phyloP scores from a whole-genome alignment of 2,797 vertebrate species.

The Rhinichthys osculus region DNA sequence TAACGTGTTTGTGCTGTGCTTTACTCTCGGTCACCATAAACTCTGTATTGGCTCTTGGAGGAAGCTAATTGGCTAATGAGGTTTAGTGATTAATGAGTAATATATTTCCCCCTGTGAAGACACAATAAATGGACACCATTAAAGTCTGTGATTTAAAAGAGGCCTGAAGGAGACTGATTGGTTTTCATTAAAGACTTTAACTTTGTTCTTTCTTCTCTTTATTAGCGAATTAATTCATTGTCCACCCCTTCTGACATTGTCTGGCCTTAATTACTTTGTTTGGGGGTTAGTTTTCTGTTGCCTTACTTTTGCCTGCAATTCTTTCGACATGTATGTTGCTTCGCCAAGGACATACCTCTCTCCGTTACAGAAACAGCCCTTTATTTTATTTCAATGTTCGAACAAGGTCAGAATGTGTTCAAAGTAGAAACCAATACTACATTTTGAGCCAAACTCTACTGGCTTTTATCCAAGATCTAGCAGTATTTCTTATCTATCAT shows the following conservation, averaged over 20 bases:
- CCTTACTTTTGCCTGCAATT: constrained; percentile 31
- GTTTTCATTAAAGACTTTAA: constrained; percentile 72
- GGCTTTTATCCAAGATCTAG: constrained; percentile 9
- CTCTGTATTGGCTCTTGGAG: constrained; percentile 68
- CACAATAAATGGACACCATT: constrained; percentile 80
- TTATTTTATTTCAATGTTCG: constrained; percentile 38
- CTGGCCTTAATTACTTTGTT: constrained; percentile 48
- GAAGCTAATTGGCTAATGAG: constrained; percentile 77
- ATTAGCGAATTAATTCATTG: constrained; percentile 61
- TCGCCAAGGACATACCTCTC: constrained; percentile 23
- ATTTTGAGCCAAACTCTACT: background rate
- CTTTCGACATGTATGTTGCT: constrained; percentile 15
- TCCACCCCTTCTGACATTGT: constrained; percentile 30
- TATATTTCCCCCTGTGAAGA: constrained; percentile 70
- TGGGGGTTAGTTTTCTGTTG: constrained; percentile 35
- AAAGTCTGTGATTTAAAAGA: constrained; percentile 75
- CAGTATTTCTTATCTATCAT: constrained; percentile 13
- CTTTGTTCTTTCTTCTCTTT: constrained; percentile 65
- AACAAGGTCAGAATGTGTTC: constrained; percentile 30
- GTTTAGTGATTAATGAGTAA: constrained; percentile 79
- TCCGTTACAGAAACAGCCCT: constrained; percentile 19
- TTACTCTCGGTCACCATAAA: constrained; percentile 61
- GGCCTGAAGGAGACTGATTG: constrained; percentile 75
- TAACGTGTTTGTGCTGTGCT: constrained; percentile 45
- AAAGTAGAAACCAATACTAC: constrained; percentile 2